phyloP scores from a whole-genome alignment of 2,113 vertebrate species.

The Corydoras sp. region DNA sequence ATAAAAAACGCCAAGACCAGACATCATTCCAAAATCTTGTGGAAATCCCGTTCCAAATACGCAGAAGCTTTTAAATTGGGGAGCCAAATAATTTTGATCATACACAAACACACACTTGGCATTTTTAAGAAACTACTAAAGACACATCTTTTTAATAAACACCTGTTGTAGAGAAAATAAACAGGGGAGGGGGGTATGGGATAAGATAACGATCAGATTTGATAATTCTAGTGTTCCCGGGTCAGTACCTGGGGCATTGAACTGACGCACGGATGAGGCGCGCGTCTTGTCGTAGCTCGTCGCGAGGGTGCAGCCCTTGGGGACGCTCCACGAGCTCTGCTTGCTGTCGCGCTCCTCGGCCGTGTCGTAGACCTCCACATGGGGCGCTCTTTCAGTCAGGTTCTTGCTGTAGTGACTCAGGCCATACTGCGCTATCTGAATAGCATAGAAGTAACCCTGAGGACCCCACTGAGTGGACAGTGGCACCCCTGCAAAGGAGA shows the following conservation, averaged over 20 bases:
- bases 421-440: conserved; percentile 98
- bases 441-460: conserved; percentile 98
- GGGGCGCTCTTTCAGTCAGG: conserved; percentile 86
- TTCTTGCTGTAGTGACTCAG: conserved; percentile 98
- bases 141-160: too few relatives aligned
- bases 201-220: too few relatives aligned
- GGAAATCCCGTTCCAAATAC: too few relatives aligned
- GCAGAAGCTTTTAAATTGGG: too few relatives aligned
- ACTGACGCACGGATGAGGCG: conserved; percentile 78
- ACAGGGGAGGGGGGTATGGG: too few relatives aligned
- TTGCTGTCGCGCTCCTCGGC: conserved; percentile 70
- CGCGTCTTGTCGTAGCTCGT: conserved; percentile 72
- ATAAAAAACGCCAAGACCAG: too few relatives aligned
- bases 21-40: too few relatives aligned
- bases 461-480: conserved; percentile 97
- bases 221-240: not conserved
- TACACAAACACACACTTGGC: too few relatives aligned
- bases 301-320: conserved; percentile 78
- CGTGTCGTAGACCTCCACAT: conserved; percentile 82
- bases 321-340: conserved; percentile 68
- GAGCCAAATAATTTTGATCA: too few relatives aligned
- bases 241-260: conserved; percentile 77
- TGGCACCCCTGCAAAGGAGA: conserved; percentile 75
- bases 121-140: too few relatives aligned
- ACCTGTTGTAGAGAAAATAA: too few relatives aligned